These are phyloP conservation scores for Tragelaphus imberbis DNA, from an alignment of 2,113 vertebrate species.

Conservation along the genomic window DNA sequence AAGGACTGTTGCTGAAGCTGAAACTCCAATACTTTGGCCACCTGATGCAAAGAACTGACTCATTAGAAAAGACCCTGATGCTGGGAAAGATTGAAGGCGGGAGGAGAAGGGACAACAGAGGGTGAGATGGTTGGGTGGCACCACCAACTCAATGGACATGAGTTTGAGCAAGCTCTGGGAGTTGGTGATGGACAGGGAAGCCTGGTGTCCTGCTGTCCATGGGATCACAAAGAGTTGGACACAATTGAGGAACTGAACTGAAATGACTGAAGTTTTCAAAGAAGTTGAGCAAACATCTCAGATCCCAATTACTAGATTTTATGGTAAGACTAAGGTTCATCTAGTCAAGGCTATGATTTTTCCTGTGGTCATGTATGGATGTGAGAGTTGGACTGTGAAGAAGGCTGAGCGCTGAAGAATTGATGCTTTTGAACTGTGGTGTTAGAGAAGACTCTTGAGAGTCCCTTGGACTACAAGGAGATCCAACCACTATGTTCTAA, in stretches of 20 bases:
- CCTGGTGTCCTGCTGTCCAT: neutral
- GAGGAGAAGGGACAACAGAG: neutral
- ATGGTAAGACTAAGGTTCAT: neutral
- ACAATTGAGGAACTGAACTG: neutral
- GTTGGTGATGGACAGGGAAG: neutral
- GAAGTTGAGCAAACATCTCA: neutral
- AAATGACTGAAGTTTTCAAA: neutral
- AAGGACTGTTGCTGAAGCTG: neutral
- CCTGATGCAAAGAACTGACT: neutral
- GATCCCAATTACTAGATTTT: neutral
- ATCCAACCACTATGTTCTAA: no score
- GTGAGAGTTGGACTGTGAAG: no score
- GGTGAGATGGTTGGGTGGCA: neutral
- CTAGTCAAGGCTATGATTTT: no score
- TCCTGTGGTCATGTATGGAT: no score
- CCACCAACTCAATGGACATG: rapidly evolving
- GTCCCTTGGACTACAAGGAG: no score
- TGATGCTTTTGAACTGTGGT: no score
- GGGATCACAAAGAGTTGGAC: neutral
- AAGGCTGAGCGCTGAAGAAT: no score
- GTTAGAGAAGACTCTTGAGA: no score
- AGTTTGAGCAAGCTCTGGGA: neutral
- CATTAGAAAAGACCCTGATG: neutral
- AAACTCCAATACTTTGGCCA: neutral
- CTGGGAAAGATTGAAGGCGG: neutral